Evolutionary conservation across 30 jellyfish, hydroid and myxozoan species (phyloP).

Genomic region (Nemopilema nomurai): DNA sequence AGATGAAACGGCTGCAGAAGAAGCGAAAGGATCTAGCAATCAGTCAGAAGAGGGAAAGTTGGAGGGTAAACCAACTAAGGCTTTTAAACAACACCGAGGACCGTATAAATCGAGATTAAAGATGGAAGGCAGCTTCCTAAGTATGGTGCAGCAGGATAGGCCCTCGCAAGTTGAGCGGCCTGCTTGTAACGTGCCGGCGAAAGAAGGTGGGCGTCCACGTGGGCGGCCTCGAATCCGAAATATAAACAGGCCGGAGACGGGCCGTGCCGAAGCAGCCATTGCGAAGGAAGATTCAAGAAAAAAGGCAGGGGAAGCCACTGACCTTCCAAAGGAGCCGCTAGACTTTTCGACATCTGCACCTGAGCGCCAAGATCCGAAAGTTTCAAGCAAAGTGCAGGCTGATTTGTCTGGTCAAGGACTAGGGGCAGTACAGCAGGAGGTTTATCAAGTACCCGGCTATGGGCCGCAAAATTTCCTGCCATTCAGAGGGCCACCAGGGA

Average conservation of each 20-base stretch:
- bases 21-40: background rate
- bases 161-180: slow-evolving; percentile 80
- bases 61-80: slow-evolving; percentile 15
- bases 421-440: background rate
- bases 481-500: slow-evolving; percentile 27
- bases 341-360: slow-evolving; percentile 17
- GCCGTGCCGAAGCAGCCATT: background rate
- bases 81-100: slow-evolving; percentile 27
- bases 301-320: background rate
- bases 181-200: slow-evolving; percentile 25
- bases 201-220: slow-evolving; percentile 20
- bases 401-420: background rate
- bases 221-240: slow-evolving; percentile 24
- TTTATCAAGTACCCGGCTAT: background rate
- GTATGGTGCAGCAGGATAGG: slow-evolving; percentile 93
- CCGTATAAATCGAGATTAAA: slow-evolving; percentile 34
- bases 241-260: background rate
- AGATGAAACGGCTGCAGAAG: background rate
- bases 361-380: background rate
- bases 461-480: slow-evolving; percentile 9
- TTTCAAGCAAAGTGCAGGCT: background rate
- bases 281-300: background rate
- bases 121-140: slow-evolving; percentile 40
- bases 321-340: slow-evolving; percentile 31
- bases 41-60: background rate